Conservation (phyloP, 2,797 vertebrate genomes). For the Hippocampus kuda region DNA sequence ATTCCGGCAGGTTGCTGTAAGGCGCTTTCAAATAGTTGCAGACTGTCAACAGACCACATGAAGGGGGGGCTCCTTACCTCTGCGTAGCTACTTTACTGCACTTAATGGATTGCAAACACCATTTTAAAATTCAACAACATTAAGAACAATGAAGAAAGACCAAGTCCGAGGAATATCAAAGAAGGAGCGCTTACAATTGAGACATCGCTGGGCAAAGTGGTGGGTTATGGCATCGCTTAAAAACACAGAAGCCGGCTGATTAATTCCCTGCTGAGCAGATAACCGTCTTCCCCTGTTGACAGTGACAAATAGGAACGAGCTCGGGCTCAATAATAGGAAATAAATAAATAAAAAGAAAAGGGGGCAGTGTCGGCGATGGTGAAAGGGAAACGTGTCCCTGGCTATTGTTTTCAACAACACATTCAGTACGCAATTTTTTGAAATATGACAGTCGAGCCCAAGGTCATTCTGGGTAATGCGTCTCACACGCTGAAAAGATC, state of each 20-base stretch:
- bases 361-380: conserved; percentile 6
- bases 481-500: neutral
- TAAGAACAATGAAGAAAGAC: neutral
- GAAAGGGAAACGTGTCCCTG: conserved; percentile 30
- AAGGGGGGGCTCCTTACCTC: too few species aligned
- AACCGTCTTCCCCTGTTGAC: conserved; percentile 25
- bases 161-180: neutral
- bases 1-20: too few species aligned
- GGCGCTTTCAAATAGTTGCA: too few species aligned
- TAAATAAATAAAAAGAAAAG: conserved; percentile 20
- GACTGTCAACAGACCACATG: too few species aligned
- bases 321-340: conserved; percentile 24
- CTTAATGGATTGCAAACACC: neutral
- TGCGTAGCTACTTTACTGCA: too few species aligned
- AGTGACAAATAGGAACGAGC: conserved; percentile 31
- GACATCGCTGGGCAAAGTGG: conserved; percentile 17
- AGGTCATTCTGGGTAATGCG: neutral
- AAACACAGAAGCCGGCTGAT: conserved; percentile 26
- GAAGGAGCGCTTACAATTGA: neutral
- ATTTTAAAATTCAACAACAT: neutral
- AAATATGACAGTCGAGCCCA: conserved; percentile 2
- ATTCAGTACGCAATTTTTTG: conserved; percentile 26
- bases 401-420: conserved; percentile 13
- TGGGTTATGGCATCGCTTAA: conserved; percentile 11
- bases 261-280: conserved; percentile 21